These are phyloP conservation scores for Rhinichthys osculus DNA, from an alignment of 2,797 vertebrate species.

Conservation along the genomic window DNA sequence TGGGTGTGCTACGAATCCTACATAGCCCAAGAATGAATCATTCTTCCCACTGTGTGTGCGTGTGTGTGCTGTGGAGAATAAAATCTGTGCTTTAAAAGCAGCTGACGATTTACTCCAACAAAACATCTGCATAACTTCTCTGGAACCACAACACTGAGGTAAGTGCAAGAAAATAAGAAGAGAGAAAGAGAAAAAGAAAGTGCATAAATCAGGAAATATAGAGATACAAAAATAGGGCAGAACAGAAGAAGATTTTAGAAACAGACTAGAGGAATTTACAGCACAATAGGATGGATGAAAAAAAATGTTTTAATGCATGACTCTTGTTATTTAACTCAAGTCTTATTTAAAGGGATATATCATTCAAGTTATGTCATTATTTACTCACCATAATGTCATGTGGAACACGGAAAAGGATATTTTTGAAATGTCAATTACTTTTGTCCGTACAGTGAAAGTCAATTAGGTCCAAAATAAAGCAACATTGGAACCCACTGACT, in stretches of 20 bases:
- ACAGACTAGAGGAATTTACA: neutral
- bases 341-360: neutral
- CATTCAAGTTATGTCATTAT: neutral
- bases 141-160: conserved; percentile 1
- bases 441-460: neutral
- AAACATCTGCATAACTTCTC: conserved; percentile 2
- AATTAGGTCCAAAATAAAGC: neutral
- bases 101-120: neutral
- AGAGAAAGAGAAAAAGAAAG: neutral
- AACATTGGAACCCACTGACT: neutral
- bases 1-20: neutral
- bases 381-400: neutral
- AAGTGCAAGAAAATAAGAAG: neutral
- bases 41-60: neutral
- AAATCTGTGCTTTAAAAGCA: neutral
- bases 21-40: conserved; percentile 26
- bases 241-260: neutral
- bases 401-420: neutral
- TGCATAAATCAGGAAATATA: neutral
- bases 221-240: neutral
- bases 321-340: neutral
- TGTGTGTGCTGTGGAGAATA: neutral
- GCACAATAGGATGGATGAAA: no score
- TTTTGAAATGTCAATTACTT: neutral
- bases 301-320: neutral